Base-by-base conservation (phyloP, 2,797 vertebrate species). In the Tympanoctomys barrerae region DNA sequence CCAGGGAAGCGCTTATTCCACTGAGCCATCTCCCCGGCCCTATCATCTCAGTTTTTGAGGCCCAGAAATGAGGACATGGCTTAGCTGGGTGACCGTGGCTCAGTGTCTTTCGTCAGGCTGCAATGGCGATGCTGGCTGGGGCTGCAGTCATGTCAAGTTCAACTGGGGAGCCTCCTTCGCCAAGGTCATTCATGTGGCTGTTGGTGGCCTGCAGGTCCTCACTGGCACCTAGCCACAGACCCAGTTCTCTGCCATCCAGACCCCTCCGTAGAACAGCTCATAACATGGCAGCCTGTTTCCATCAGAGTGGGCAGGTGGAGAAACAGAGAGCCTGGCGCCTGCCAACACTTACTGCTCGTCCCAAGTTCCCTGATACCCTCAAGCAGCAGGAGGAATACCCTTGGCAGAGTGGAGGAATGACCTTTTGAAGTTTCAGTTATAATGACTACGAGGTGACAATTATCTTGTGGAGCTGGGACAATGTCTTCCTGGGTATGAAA, bases 201-300 rank as follows among this genome's bases (percentile, higher is more conserved):
- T 21, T 73, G 59, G 81, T 54, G 73, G 84, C 75, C 39, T 52
- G 89, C 62, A 94, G 24, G 62, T 79, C 59, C 33, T 93, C 12
- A 22, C 2, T 82, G 90, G 90, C 88, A 73, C 70, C 33, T 11
- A 7, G 75, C 62, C 36, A 80, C 42, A 85, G 71, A 89, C 85
- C 31, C 33, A 54, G 28, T 42, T 90, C 24, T 7, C 57, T 92
- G 36, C 33, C 73, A 92, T 22, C 13, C 46, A 68, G 73, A n/a
- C 19, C 21, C 81, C 33, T 97, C 54, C 28, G 28, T 1, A 24
- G 79, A 85, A 24, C 46, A 33, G 42, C 62, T 92, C 68, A 78
- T 28, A 86, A 26, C 10, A 75, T 21, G 70, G 91, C 71, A 77
- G 83, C 86, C 89, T 88, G 68, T 78, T 96, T 87, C 62, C 70